These are phyloP conservation scores for Proterorhinus semilunaris DNA, from an alignment of 2,113 vertebrate species.

Conservation along the genomic window DNA sequence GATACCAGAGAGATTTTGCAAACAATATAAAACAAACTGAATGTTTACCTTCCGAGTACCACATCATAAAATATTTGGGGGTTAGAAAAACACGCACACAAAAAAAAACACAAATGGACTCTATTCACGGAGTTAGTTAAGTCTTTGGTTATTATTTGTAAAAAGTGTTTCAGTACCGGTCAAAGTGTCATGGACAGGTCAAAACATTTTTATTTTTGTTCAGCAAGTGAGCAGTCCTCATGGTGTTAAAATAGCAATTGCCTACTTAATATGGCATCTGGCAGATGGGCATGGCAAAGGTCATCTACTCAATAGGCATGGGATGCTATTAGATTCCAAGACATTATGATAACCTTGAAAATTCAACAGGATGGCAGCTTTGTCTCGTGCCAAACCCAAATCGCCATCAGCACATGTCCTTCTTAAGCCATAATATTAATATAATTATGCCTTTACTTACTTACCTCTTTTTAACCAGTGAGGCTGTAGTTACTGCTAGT, in stretches of 20 bases:
- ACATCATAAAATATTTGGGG: too few species aligned
- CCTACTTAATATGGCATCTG: background rate
- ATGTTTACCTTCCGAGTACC: too few species aligned
- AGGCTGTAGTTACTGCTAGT: background rate
- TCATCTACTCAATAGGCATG: background rate
- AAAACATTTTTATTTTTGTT: background rate
- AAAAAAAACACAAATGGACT: too few species aligned
- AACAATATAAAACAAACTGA: background rate
- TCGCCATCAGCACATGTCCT: background rate
- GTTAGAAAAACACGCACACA: too few species aligned
- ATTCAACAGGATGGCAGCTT: background rate
- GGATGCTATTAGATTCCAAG: conserved; percentile 1
- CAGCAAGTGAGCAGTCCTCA: background rate
- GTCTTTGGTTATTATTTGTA: background rate
- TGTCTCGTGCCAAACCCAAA: background rate
- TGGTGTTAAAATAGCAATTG: background rate
- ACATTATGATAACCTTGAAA: background rate
- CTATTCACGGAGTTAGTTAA: background rate
- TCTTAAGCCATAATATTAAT: background rate
- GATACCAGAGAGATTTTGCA: conserved; percentile 1
- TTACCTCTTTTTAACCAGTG: background rate
- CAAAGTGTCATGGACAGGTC: background rate
- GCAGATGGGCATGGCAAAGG: conserved; percentile 7
- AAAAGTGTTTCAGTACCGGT: background rate
- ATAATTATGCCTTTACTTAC: background rate